Conservation (phyloP, 2,797 vertebrate species). For the Setipinna tenuifilis region DNA sequence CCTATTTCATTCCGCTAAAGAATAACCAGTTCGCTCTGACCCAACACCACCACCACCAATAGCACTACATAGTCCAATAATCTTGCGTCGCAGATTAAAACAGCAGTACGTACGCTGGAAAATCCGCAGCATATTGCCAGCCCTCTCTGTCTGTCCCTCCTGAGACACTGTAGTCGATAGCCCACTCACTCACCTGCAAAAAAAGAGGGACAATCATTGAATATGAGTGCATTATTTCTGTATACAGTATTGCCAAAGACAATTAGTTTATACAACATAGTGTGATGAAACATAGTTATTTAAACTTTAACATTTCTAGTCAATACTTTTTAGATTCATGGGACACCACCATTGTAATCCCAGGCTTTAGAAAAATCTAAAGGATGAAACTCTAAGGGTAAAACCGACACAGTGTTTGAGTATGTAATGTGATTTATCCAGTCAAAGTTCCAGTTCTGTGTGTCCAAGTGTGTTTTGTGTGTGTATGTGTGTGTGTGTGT, state of each 20-base stretch:
- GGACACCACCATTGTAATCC: not conserved
- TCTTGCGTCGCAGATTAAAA: not conserved
- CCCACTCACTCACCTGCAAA: conserved; percentile 91
- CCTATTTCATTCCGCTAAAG: not conserved
- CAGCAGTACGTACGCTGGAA: conserved; percentile 83
- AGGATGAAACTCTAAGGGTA: not conserved
- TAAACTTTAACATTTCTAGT: not conserved
- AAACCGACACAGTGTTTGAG: not conserved
- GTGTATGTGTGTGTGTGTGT: conserved; percentile 18
- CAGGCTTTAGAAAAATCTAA: not conserved
- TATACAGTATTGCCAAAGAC: not conserved
- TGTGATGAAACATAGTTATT: not conserved
- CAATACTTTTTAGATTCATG: not conserved
- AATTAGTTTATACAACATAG: not conserved
- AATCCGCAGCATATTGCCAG: conserved; percentile 97
- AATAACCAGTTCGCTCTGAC: conserved; percentile 4
- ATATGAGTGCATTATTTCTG: not conserved
- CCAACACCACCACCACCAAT: not conserved
- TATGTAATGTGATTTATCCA: no score
- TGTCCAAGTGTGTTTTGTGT: not conserved
- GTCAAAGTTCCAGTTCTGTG: not conserved
- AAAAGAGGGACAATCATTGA: not conserved
- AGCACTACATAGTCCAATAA: not conserved
- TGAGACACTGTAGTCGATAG: conserved; percentile 82
- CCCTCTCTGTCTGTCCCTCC: conserved; percentile 92